Evolutionary conservation across 1,140 invertebrate genomes (phyloP), one percentile per base, ranked within the genome.

Genomic region (Proales similis): DNA sequence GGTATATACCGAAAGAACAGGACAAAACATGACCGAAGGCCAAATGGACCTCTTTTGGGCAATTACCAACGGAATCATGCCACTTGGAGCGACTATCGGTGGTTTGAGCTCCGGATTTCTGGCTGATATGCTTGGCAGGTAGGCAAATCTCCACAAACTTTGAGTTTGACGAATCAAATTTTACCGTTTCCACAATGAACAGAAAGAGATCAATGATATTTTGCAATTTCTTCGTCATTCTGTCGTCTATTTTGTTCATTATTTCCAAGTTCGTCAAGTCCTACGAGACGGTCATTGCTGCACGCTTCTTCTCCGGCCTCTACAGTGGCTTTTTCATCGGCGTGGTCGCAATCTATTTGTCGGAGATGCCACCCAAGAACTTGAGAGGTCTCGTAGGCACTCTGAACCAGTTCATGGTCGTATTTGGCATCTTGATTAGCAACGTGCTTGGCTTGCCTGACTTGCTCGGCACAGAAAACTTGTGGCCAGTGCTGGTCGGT

Each of bases 281-380:
- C 66, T 95, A 91, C 79, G 91, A 95, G 81, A 85, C 96, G 81
- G 82, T 98, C 71, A 90, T 95, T 78, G 82, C 91, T 72, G 93
- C 92, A 68, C 83, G 61, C 33, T 63, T 63, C 43, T 26, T 63
- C 29, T 29, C 26, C n/a, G 61, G 61, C 6, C 3, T 63, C 24
- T 38, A 48, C 42, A 30, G 45, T 38, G 62, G 62, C 49, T 14
- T 67, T 6, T 27, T 39, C 12, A 53, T 86, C 11, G 87, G 87
- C 5, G 67, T 91, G 0, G 82, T 84, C 0, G 87, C 88, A 0
- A 86, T 90, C 83, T 92, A 90, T 67, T 70, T 92, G 6, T 80
- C 84, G 0, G 88, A 92, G 75, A 87, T 91, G 69, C 86, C 88
- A 0, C 88, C 88, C 0, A 77, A 81, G 1, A 83, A 85, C 66